Evolutionary conservation across 2,888 invertebrate genomes (phyloP), one percentile per base, ranked within the genome.

Genomic region (Microplitis manilae): DNA sequence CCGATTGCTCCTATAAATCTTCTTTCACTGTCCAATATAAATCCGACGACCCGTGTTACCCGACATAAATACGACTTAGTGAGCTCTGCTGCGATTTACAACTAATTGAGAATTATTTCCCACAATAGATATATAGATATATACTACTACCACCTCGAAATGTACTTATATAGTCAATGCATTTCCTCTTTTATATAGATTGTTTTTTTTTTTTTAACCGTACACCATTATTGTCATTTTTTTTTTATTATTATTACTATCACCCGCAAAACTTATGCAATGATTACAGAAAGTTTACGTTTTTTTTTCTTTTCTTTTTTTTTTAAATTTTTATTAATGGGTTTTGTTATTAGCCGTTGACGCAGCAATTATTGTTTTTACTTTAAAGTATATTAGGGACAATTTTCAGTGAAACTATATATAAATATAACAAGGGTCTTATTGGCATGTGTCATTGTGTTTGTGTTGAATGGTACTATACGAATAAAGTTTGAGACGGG

Each of bases 21-120:
- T 86, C 80, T 81, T 79, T 83, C 82, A 82, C 82, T 75, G 82
- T 84, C 84, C 86, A 86, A 88, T 89, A 89, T 87, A 88, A 88
- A 88, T 86, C 85, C 86, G 75, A 77, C 80, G 81, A 82, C 79
- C 83, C 79, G 79, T 79, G 84, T 81, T 80, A 79, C 79, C 76
- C 82, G 84, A 87, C 88, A 89, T 90, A 89, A 90, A 90, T 90
- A 89, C 89, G 86, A 86, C 86, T 90, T 89, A 89, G 87, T 83
- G 83, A 81, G 81, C 50, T 50, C 13, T 50, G 9, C 79, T 81
- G 80, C 85, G 86, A 86, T 86, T 86, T 85, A 81, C 86, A 81
- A 83, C 86, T 89, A 90, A 90, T 89, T 89, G 90, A 90, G 88
- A 90, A 88, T 90, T 89, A 89, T 90, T 88, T 84, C 83, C 83